Percentiles rank a stretch among this genome's conserved stretches.
Conservation (phyloP, 2,888 invertebrate species). For the Glomeris marginata region DNA sequence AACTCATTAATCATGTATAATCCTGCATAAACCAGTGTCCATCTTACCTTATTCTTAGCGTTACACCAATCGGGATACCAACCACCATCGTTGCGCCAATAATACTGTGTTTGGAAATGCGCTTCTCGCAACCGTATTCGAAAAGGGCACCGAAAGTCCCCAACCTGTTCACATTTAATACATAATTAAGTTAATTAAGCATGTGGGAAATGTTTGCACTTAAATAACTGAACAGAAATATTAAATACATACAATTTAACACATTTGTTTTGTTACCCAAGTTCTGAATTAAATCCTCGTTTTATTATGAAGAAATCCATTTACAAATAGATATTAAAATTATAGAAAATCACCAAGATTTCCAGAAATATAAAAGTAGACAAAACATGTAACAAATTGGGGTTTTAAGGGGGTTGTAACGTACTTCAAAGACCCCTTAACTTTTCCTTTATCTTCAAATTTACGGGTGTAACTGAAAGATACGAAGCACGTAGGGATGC, state of each 20-base stretch:
- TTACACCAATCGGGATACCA: conserved; percentile 75
- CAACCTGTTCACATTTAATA: conserved; percentile 39
- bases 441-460: conserved; percentile 60
- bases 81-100: conserved; percentile 69
- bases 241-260: conserved; percentile 3
- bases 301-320: too few relatives aligned
- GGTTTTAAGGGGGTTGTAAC: conserved; percentile 27
- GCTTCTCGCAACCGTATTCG: conserved; percentile 86
- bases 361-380: too few relatives aligned
- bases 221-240: conserved; percentile 4
- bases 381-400: too few relatives aligned
- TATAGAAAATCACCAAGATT: too few relatives aligned
- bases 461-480: conserved; percentile 54
- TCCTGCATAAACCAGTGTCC: conserved; percentile 1
- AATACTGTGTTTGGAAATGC: conserved; percentile 75
- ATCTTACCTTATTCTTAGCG: conserved; percentile 65
- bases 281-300: too few relatives aligned
- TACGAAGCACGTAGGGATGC: conserved; percentile 25
- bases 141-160: conserved; percentile 74
- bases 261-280: too few relatives aligned
- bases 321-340: too few relatives aligned
- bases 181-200: too few relatives aligned
- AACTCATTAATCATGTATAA: too few relatives aligned
- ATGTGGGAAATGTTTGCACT: background rate
- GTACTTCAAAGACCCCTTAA: conserved; percentile 64